A percentile compares a stretch with the other conserved stretches of the same genome.
phyloP scores from a whole-genome alignment of 1,140 invertebrate species.

The Drosophila erecta region DNA sequence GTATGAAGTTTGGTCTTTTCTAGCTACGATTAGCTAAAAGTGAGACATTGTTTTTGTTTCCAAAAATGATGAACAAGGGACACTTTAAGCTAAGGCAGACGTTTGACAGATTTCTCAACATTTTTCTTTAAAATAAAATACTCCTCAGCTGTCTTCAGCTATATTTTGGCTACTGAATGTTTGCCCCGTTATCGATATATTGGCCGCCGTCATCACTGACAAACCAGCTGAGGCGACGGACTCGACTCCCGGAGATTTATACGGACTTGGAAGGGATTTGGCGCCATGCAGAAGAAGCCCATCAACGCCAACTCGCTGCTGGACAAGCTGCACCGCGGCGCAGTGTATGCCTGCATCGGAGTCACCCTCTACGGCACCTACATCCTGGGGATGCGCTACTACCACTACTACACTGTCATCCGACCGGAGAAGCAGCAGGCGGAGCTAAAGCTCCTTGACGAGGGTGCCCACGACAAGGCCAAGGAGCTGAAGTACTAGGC shows the following conservation, averaged over 20 bases:
- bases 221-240: constrained; percentile 1
- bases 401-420: constrained; percentile 84
- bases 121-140: background rate
- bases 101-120: too few species aligned
- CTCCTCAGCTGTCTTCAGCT: background rate
- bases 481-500: constrained; percentile 76
- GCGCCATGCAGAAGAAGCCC: constrained; percentile 76
- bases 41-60: background rate
- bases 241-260: background rate
- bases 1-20: background rate
- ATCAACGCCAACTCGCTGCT: constrained; percentile 74
- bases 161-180: background rate
- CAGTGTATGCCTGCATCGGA: constrained; percentile 85
- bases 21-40: background rate
- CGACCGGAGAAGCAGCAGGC: constrained; percentile 80
- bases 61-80: too few species aligned
- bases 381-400: constrained; percentile 81
- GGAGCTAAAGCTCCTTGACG: constrained; percentile 77
- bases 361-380: constrained; percentile 84
- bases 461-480: constrained; percentile 75
- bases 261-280: constrained; percentile 10
- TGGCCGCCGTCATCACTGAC: background rate
- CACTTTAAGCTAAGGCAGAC: too few species aligned
- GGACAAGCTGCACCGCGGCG: constrained; percentile 85
- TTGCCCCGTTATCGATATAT: background rate